Base-by-base conservation (phyloP, 1,140 invertebrate genomes). In the Drosophila rhopaloa region DNA sequence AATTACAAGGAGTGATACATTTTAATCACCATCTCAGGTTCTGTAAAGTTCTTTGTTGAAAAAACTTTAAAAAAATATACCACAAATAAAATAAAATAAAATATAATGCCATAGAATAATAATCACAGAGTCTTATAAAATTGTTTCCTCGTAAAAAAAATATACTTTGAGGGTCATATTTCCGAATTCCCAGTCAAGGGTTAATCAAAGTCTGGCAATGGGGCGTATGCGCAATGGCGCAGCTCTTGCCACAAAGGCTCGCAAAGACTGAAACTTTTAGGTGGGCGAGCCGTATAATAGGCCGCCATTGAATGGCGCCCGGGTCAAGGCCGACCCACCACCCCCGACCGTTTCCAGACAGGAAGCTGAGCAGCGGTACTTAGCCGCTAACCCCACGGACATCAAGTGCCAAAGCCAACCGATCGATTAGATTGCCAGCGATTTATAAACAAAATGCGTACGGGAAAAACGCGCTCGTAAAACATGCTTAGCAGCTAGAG, bases 351-450 rank as follows among this genome's bases (percentile, higher is more conserved):
- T 48, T 38, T 14, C 32, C 59, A 75, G 46, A 56, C 51, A 75
- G 72, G 59, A 75, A 75, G 37, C 47, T 35, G 8, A 35, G 19
- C 72, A 58, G 19, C 60, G 51, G 29, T 71, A 48, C 50, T 65
- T 61, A 44, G 68, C 48, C 53, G 76, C 58, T 82, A 82, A 82
- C 73, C 81, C 76, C 71, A 61, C 68, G 72, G 55, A 48, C 68
- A 56, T 61, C 70, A 82, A 86, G 79, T 85, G 83, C 43, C 83
- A 83, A 59, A 71, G 53, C 61, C 65, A 62, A 2, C 38, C 61
- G 47, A 82, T 88, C 76, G 83, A 83, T 88, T 88, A 76, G 76
- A 89, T 80, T 79, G 70, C 37, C 32, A 35, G 57, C 71, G 79
- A 77, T 80, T 80, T 63, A 61, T 65, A 81, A 62, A 37, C 47